Evolutionary conservation across 2,113 vertebrate genomes (phyloP), one percentile per base, ranked within the genome.

Genomic region (Guaruba guarouba): DNA sequence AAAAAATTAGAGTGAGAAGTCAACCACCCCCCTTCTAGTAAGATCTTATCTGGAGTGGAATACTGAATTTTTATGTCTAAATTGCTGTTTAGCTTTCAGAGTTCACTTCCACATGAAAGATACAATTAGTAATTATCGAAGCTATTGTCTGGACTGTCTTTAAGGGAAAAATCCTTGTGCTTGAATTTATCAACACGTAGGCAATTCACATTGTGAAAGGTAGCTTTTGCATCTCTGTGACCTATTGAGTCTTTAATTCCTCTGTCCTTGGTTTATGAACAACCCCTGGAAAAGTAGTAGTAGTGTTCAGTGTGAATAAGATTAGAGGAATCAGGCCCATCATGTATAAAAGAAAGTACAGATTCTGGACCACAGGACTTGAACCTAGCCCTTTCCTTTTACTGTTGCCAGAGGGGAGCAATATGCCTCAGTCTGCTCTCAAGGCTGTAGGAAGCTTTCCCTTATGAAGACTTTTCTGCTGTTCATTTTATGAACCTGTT

Each of bases 21-120:
- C 76, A 90, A 86, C 67, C 57, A 80, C 64, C 7, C 29, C 25
- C 44, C 10, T 46, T 84, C 70, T 90, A 69, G 52, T 70, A 46
- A 94, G 93, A 96, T 95, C 41, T 96, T 93, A 93, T 94, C 94
- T 94, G 12, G 33, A 62, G 39, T 29, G 7, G 27, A 90, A 78
- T 71, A 81, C 28, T 28, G 86, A 80, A 63, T 74, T 91, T 92
- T 90, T 88, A 67, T 16, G 29, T 88, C 80, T 90, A 81, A 88
- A 85, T 93, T 90, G 71, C 63, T 77, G 25, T 43, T 92, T 70
- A 39, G 46, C 82, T 93, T 94, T 82, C 63, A 82, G 63, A 88
- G n/a, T 77, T 90, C 19, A 13, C 54, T 88, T 93, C 64, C 75
- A 90, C 63, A 28, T 86, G 90, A 81, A 96, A 87, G 82, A 67